Evolutionary conservation across 2,797 vertebrate genomes (phyloP).

Genomic region (Bradypodion pumilum): DNA sequence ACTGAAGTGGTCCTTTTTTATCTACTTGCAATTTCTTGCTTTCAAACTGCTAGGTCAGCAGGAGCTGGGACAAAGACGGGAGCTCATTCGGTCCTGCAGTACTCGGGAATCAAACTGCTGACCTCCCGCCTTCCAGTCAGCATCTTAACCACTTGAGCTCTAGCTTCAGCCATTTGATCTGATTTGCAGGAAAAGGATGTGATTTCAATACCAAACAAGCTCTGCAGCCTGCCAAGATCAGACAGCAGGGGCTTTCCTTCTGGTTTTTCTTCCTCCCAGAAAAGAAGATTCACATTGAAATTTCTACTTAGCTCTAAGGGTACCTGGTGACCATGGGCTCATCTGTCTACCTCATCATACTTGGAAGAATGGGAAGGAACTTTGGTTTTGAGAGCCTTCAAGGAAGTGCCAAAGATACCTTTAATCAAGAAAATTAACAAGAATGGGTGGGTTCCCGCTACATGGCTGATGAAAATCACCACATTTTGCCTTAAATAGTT

Average conservation of each 20-base stretch:
- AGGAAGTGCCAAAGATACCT: background rate
- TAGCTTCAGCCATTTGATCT: background rate
- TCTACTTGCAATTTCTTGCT: too few species aligned
- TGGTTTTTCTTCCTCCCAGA: background rate
- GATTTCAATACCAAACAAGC: slow-evolving; percentile 16
- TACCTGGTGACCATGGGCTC: background rate
- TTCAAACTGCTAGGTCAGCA: too few species aligned
- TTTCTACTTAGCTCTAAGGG: background rate
- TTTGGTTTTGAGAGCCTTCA: background rate
- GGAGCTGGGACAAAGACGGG: too few species aligned
- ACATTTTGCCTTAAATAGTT: too few species aligned
- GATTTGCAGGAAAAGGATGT: background rate
- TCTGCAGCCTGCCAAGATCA: slow-evolving; percentile 8
- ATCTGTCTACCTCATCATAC: background rate
- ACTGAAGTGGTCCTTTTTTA: too few species aligned
- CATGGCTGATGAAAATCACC: background rate
- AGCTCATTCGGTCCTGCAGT: too few species aligned
- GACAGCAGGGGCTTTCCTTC: background rate
- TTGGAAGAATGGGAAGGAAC: background rate
- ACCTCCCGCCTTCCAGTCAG: too few species aligned
- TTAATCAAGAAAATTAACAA: too few species aligned
- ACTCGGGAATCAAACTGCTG: too few species aligned
- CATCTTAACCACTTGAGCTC: too few species aligned
- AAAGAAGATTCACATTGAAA: background rate
- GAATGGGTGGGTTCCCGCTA: background rate